A percentile compares a stretch with the other conserved stretches of the same genome.
Evolutionary conservation across 2,113 vertebrate species (phyloP).

Genomic region (Dendropsophus ebraccatus): DNA sequence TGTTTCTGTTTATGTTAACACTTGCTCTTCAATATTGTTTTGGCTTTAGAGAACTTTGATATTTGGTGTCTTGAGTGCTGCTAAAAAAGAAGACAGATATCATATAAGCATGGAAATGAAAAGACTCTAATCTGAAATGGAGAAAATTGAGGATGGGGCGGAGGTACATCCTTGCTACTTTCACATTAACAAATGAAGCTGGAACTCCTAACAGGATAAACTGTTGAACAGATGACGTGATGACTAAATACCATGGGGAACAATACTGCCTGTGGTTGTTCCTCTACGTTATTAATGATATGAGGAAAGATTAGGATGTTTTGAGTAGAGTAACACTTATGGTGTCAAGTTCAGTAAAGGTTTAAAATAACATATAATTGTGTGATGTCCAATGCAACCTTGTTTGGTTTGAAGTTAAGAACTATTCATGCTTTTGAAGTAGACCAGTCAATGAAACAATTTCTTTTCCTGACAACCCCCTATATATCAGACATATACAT

Average conservation of each 20-base stretch:
- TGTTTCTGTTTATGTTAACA: constrained; percentile 54
- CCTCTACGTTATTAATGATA: background rate
- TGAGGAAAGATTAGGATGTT: constrained; percentile 51
- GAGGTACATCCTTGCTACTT: background rate
- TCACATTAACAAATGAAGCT: constrained; percentile 29
- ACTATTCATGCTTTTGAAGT: background rate
- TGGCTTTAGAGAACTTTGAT: constrained; percentile 46
- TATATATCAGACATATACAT: background rate
- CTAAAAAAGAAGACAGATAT: constrained; percentile 2
- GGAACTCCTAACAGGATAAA: background rate
- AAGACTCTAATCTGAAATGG: constrained; percentile 14
- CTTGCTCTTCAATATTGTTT: constrained; percentile 46
- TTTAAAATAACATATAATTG: constrained; percentile 39
- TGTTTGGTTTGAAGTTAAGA: background rate
- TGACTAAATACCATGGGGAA: constrained; percentile 25
- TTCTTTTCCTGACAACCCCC: background rate
- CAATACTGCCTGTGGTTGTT: background rate
- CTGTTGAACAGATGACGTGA: constrained; percentile 11
- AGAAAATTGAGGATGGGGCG: background rate
- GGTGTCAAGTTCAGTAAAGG: constrained; percentile 44
- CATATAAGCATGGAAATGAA: constrained; percentile 32
- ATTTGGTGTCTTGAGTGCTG: constrained; percentile 26
- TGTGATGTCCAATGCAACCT: background rate
- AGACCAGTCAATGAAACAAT: constrained; percentile 8
- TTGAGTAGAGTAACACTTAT: constrained; percentile 47